These are phyloP conservation scores for Lysandra bellargus DNA, from an alignment of 2,888 invertebrate species.

Conservation along the genomic window DNA sequence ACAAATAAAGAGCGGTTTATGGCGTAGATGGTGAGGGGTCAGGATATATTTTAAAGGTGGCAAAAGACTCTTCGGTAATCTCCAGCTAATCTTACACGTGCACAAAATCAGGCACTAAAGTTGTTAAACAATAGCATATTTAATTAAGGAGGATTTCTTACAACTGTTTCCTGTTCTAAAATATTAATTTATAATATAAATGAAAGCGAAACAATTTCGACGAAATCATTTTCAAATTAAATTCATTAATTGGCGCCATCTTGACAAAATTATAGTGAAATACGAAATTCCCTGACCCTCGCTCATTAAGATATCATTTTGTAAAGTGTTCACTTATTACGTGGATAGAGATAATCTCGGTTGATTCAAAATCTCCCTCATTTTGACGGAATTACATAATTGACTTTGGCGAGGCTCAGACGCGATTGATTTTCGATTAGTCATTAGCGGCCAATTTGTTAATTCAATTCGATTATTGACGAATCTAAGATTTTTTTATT, in stretches of 20 bases:
- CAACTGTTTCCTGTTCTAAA: background rate
- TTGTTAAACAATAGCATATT: background rate
- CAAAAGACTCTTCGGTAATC: no score
- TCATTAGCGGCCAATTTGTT: background rate
- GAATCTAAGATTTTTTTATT: background rate
- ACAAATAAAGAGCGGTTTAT: no score
- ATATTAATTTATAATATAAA: background rate
- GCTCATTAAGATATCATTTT: constrained; percentile 66
- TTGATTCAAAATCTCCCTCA: constrained; percentile 30
- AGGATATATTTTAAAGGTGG: no score
- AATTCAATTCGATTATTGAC: background rate
- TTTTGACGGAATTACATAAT: constrained; percentile 27
- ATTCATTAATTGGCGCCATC: constrained; percentile 16
- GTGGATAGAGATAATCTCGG: constrained; percentile 52
- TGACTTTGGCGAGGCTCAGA: constrained; percentile 16
- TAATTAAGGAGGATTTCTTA: background rate
- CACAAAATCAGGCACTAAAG: no score
- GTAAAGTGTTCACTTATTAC: constrained; percentile 50
- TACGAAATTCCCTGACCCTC: constrained; percentile 62
- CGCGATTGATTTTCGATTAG: background rate
- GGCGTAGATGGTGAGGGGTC: no score
- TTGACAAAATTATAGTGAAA: constrained; percentile 35
- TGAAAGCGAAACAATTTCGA: background rate
- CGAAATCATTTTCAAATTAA: constrained; percentile 10
- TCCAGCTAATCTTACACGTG: no score